These are phyloP conservation scores for Pipra filicauda DNA, from an alignment of 2,113 vertebrate species.

Conservation along the genomic window DNA sequence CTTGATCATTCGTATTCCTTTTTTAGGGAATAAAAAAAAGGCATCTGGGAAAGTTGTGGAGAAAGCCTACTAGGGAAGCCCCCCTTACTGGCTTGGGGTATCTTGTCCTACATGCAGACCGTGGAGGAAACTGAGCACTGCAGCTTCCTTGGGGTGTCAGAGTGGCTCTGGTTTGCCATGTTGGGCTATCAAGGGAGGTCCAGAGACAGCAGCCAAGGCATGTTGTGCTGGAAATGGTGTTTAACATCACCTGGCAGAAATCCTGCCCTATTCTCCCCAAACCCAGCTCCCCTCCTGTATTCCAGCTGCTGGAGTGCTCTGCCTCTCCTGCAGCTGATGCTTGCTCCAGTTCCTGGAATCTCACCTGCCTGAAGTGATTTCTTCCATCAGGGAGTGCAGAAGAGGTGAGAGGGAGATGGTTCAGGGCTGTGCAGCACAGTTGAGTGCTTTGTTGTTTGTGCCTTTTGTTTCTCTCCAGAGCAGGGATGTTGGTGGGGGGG, in stretches of 20 bases:
- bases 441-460: background rate
- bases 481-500: background rate
- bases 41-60: background rate
- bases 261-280: background rate
- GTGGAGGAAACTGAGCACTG: background rate
- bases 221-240: background rate
- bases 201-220: background rate
- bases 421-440: background rate
- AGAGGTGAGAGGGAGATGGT: background rate
- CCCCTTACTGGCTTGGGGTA: background rate
- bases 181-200: background rate
- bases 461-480: background rate
- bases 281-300: background rate
- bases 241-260: background rate
- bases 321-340: rapidly evolving
- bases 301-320: background rate
- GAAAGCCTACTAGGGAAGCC: background rate
- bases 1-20: rapidly evolving
- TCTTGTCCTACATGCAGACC: too few species aligned
- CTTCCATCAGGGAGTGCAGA: background rate
- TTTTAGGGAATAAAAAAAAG: background rate
- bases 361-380: slow-evolving; percentile 16
- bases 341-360: background rate
- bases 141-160: background rate
- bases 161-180: background rate